Conservation (phyloP, 2,113 vertebrate species). For the Hippocampus mohnikei region DNA sequence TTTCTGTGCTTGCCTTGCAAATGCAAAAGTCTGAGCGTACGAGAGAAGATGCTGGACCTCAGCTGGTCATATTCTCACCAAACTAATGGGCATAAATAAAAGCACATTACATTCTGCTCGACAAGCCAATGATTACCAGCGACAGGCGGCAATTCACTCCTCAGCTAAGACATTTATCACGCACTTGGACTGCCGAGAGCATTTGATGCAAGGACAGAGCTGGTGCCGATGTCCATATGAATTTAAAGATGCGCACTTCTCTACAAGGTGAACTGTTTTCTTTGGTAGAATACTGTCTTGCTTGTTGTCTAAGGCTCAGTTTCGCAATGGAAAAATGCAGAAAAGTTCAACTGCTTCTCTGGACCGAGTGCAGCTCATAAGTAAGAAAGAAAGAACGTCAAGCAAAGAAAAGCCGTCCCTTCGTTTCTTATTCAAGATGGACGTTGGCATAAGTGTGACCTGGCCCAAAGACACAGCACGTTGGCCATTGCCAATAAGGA, state of each 20-base stretch:
- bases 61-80: constrained; percentile 65
- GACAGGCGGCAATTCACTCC: constrained; percentile 72
- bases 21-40: constrained; percentile 40
- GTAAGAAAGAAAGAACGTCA: constrained; percentile 1
- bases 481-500: constrained; percentile 40
- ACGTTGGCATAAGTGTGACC: constrained; percentile 48
- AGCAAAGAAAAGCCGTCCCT: not conserved
- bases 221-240: constrained; percentile 45
- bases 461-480: constrained; percentile 44
- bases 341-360: constrained; percentile 16
- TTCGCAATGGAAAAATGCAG: not conserved
- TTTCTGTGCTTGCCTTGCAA: constrained; percentile 37
- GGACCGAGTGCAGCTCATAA: constrained; percentile 35
- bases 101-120: constrained; percentile 63
- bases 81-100: constrained; percentile 73
- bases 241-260: constrained; percentile 16
- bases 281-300: constrained; percentile 31
- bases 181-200: constrained; percentile 51
- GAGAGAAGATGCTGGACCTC: constrained; percentile 35
- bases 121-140: constrained; percentile 73
- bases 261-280: constrained; percentile 26
- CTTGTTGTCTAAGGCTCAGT: constrained; percentile 9
- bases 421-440: constrained; percentile 2
- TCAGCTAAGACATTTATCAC: constrained; percentile 67
- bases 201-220: constrained; percentile 45